Evolutionary conservation across 2,797 vertebrate genomes (phyloP).

Genomic region (Coracias cyanogaster): DNA sequence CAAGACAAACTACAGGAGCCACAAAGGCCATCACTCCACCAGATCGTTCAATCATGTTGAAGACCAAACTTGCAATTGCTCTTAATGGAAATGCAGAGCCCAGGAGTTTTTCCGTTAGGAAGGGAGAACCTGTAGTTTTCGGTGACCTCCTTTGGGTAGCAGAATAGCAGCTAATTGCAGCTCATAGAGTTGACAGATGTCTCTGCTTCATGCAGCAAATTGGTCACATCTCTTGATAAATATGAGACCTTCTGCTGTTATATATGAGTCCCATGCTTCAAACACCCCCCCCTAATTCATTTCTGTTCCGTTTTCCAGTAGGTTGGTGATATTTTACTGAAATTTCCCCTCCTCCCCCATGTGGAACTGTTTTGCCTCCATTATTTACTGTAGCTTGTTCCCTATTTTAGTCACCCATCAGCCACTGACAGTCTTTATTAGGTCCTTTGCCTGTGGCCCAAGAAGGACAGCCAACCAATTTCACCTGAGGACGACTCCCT

Average conservation of each 20-base stretch:
- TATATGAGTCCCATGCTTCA: not conserved
- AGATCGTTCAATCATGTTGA: not conserved
- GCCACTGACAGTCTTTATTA: not conserved
- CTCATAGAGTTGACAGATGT: conserved; percentile 14
- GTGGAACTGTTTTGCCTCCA: not conserved
- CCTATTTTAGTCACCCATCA: not conserved
- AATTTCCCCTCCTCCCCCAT: not conserved
- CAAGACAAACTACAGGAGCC: not conserved
- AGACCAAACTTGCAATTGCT: conserved; percentile 8
- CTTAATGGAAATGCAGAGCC: not conserved
- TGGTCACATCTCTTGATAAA: conserved; percentile 29
- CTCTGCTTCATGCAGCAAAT: not conserved
- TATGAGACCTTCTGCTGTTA: conserved; percentile 31
- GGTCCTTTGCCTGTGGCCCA: not conserved
- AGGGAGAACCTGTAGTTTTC: not conserved
- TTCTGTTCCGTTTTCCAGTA: not conserved
- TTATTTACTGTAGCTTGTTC: conserved; percentile 22
- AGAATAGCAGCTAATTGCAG: conserved; percentile 33
- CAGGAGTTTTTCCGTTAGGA: not conserved
- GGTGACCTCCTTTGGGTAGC: conserved; percentile 5
- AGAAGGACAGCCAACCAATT: not conserved
- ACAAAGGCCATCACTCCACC: not conserved
- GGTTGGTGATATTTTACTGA: conserved; percentile 17
- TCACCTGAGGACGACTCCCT: not conserved
- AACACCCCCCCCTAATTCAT: not conserved